Evolutionary conservation across 2,113 vertebrate genomes (phyloP), one percentile per base, ranked within the genome.

Genomic region (Shinisaurus crocodilurus): DNA sequence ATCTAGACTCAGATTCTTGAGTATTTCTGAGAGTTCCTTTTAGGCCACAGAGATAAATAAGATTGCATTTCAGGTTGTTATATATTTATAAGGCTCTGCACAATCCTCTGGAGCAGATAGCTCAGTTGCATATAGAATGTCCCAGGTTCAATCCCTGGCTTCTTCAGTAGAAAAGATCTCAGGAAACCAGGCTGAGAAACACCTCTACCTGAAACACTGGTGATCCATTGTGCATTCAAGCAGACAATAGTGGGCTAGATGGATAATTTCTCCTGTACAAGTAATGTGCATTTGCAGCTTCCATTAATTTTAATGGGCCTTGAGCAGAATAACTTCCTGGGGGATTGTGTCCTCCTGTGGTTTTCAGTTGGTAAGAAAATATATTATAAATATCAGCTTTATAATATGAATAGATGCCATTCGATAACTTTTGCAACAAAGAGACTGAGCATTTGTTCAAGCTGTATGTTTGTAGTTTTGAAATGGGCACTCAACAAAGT

Each of bases 401-500:
- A 50, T 43, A 69, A 34, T 43, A 15, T 70, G n/a, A 70, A 80
- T 43, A 57, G 75, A 32, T 86, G 63, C 37, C 75, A 70, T 50
- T 80, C 20, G 65, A 89, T 60, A 90, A 69, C 89, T 90, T 90
- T 85, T 86, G 63, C 75, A 86, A 90, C 75, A 86, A 90, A 86
- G 83, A 86, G 89, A 90, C 63, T 70, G 83, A 86, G 89, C 83
- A 90, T 90, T 90, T 90, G 89, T 86, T 90, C 89, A 86, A 40
- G 75, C 83, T 90, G 89, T 86, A 90, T 90, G 89, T 90, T 90
- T 90, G 83, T 83, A 90, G 89, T 80, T 90, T 90, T 79, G 83
- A 90, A 90, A 86, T 70, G 83, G 89, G 89, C 75, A 90, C 89
- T 90, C 89, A 37, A 83, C 75, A 90, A 90, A 90, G 89, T 90